Evolutionary conservation across 2,113 vertebrate genomes (phyloP).

Genomic region (Phyllopteryx taeniolatus): DNA sequence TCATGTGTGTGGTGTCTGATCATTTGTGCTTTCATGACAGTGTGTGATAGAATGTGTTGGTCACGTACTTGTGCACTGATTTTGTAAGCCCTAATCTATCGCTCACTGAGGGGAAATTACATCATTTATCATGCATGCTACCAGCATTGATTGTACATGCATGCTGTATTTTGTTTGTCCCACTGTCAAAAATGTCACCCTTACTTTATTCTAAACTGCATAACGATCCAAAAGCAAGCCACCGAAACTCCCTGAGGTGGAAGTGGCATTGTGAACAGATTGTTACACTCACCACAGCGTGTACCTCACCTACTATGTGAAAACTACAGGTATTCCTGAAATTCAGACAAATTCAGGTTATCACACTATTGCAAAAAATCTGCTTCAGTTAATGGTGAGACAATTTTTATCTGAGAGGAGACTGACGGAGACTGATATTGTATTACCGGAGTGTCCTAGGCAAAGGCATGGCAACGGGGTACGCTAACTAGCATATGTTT

Average conservation of each 20-base stretch:
- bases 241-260: not conserved
- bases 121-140: not conserved
- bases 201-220: not conserved
- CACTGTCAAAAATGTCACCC: not conserved
- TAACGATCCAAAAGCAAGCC: not conserved
- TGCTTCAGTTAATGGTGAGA: not conserved
- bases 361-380: not conserved
- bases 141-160: not conserved
- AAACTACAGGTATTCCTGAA: not conserved
- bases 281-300: not conserved
- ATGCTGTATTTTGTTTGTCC: not conserved
- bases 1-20: constrained; percentile 46
- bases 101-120: not conserved
- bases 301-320: not conserved
- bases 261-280: not conserved
- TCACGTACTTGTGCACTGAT: constrained; percentile 20
- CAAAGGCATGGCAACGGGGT: not conserved
- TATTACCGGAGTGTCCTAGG: not conserved
- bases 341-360: not conserved
- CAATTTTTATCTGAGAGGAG: too few species aligned
- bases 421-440: not conserved
- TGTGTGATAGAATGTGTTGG: constrained; percentile 17
- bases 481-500: not conserved
- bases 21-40: constrained; percentile 47
- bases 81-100: constrained; percentile 14